Conservation (phyloP, 2,113 vertebrate species). For the Tretioscincus oriximinensis region DNA sequence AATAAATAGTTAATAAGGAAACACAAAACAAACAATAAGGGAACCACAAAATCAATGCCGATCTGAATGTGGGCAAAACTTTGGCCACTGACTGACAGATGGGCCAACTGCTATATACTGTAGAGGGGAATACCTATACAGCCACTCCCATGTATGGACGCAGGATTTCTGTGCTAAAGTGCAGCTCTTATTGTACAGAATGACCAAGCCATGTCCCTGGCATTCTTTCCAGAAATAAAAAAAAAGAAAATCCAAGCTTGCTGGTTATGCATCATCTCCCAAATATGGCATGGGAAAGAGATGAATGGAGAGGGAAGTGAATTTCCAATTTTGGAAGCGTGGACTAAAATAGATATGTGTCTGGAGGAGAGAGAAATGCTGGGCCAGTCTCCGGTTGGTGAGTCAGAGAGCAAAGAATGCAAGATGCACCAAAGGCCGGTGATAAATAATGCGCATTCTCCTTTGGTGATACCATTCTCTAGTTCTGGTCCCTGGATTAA, state of each 20-base stretch:
- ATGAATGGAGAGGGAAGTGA: neutral
- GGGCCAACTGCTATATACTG: neutral
- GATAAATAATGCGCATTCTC: constrained; percentile 56
- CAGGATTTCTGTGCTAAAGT: neutral
- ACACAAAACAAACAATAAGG: no score
- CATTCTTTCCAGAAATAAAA: neutral
- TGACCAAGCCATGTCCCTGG: neutral
- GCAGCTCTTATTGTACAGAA: neutral
- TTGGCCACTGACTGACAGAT: neutral
- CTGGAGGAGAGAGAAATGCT: accelerated
- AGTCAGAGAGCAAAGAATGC: constrained; percentile 5
- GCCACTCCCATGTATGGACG: neutral
- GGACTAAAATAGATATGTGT: constrained; percentile 23
- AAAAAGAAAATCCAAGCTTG: no score
- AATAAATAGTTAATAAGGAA: no score
- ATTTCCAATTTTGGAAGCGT: constrained; percentile 47
- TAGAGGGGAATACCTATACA: neutral
- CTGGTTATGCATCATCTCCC: neutral
- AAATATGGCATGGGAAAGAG: neutral
- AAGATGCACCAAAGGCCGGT: constrained; percentile 25
- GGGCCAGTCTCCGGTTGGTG: neutral
- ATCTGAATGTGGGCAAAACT: neutral
- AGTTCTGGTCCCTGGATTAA: neutral
- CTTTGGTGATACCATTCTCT: constrained; percentile 13
- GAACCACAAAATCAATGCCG: no score